These are phyloP conservation scores for Nematostella vectensis DNA, from an alignment of 92 coral and sea anemone genomes.

Conservation along the genomic window DNA sequence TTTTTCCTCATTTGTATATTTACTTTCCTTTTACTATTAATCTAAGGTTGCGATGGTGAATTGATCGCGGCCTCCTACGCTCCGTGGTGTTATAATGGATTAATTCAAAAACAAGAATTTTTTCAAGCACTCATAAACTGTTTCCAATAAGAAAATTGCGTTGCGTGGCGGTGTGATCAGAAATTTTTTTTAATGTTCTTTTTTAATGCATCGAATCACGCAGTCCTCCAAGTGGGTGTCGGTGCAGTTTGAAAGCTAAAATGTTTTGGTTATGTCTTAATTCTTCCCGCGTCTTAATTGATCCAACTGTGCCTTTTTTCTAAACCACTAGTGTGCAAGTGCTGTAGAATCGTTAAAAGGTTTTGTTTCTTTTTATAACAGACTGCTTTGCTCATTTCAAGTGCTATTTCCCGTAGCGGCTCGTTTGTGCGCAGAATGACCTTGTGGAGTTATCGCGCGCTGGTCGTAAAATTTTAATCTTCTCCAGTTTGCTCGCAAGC, in stretches of 20 bases:
- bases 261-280: too few species aligned
- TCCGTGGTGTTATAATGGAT: too few species aligned
- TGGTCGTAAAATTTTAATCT: not conserved
- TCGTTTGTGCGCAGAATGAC: too few species aligned
- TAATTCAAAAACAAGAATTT: not conserved
- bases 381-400: too few species aligned
- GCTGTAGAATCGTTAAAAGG: too few species aligned
- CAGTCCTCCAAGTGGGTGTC: too few species aligned
- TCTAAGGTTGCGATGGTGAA: not conserved
- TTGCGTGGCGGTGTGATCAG: not conserved
- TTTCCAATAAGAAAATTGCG: too few species aligned
- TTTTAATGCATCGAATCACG: too few species aligned
- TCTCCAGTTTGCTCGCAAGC: not conserved
- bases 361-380: too few species aligned
- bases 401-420: too few species aligned
- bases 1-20: not conserved
- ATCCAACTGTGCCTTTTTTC: not conserved
- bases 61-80: not conserved
- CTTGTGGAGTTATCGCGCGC: not conserved
- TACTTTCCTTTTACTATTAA: too few species aligned
- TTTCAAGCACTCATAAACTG: not conserved
- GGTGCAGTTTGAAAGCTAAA: not conserved
- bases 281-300: not conserved
- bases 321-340: too few species aligned
- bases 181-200: not conserved